A percentile compares a stretch with the other conserved stretches of the same genome.
phyloP scores from a whole-genome alignment of 2,888 invertebrate species.

The Plagodis dolabraria region DNA sequence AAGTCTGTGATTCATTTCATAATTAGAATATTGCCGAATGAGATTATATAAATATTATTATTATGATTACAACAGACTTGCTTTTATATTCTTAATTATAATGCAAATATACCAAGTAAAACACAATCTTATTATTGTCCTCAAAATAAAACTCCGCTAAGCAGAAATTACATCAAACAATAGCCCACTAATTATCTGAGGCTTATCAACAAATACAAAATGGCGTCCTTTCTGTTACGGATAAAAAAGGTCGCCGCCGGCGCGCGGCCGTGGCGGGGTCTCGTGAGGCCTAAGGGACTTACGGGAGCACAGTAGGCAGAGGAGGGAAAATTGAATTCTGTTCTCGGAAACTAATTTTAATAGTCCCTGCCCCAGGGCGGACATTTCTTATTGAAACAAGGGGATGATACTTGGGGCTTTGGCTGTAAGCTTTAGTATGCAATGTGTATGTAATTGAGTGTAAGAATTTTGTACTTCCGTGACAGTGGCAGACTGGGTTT shows the following conservation, averaged over 20 bases:
- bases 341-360: slow-evolving; percentile 65
- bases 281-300: neutral
- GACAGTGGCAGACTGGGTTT: neutral
- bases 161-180: slow-evolving; percentile 16
- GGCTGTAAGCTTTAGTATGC: neutral
- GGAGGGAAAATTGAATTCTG: slow-evolving; percentile 57
- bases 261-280: too few relatives aligned
- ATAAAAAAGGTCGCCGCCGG: slow-evolving; percentile 19
- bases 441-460: slow-evolving; percentile 5
- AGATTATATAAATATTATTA: too few relatives aligned
- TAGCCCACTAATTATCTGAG: slow-evolving; percentile 28
- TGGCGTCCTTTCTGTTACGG: slow-evolving; percentile 21
- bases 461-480: slow-evolving; percentile 4
- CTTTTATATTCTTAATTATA: too few relatives aligned
- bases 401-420: slow-evolving; percentile 11
- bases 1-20: too few relatives aligned
- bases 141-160: neutral
- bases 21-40: too few relatives aligned
- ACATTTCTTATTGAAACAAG: slow-evolving; percentile 39
- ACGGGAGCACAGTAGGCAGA: slow-evolving; percentile 1
- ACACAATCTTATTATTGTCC: too few relatives aligned
- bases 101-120: too few relatives aligned
- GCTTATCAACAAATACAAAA: slow-evolving; percentile 30
- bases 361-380: slow-evolving; percentile 42
- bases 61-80: too few relatives aligned